Base-by-base conservation (phyloP, 92 coral and sea anemone genomes). In the Pocillopora grandis region DNA sequence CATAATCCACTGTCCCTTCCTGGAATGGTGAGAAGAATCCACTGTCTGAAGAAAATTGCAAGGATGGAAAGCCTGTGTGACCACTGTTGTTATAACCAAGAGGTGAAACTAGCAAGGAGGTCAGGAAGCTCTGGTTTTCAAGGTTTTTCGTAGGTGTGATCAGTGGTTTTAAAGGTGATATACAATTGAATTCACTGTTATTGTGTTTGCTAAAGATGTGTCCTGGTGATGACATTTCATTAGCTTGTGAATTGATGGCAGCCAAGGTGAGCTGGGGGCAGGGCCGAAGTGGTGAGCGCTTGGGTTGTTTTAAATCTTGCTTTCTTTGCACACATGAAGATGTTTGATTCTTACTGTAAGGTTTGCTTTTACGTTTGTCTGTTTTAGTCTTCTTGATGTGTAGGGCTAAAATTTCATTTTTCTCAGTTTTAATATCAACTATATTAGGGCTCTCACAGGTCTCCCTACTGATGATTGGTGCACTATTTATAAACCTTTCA, bases 261-360 rank as follows among this genome's bases (percentile, higher is more conserved):
- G 99, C 97, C 13, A 97, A 85, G 14, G 99, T 94, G 0, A 94
- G 96, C 62, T 90, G 91, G 10, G 87, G 80, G 80, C 93, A 80
- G 20, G 88, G 87, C 33, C 85, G 85, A 49, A 89, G 90, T 2
- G 98, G 98, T 0, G 98, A 89, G 79, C 84, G 55, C 59, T 80
- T 88, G 63, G 67, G 62, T 65, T 31, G 75, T 6, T 57, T 58
- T 60, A 81, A 71, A 71, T 59, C 10, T 81, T 59, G 85, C 52
- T 71, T 71, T 16, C 59, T 70, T 81, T 58, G 77, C 42, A 23
- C 52, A 10, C 33, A 48, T 21, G 82, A 33, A 76, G 84, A 57
- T 37, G 72, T 76, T 23, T 81, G 80, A 62, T 61, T 85, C 66
- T 36, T 58, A 21, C 82, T 79, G 8, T 58, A 69, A 62, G 59